Percentiles rank a stretch among this genome's conserved stretches.
Evolutionary conservation across 1,140 invertebrate genomes (phyloP).

Genomic region (Rhopalosiphum padi): DNA sequence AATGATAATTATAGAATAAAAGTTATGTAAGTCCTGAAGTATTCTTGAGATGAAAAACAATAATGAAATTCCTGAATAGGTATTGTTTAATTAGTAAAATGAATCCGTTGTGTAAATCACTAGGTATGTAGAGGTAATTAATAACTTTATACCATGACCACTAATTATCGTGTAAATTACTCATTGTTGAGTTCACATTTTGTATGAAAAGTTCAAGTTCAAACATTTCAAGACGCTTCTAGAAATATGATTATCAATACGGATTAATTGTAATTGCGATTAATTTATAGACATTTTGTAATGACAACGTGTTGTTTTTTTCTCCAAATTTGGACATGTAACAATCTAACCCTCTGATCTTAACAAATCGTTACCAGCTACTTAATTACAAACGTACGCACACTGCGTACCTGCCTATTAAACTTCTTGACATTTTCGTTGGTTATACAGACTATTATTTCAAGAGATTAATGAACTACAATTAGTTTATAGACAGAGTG

Average conservation of each 20-base stretch:
- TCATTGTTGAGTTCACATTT: background rate
- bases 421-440: background rate
- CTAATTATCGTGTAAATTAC: slow-evolving; percentile 18
- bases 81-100: background rate
- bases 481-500: background rate
- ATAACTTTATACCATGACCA: background rate
- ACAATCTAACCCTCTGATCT: background rate
- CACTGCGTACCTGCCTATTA: background rate
- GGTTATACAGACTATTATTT: background rate
- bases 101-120: background rate
- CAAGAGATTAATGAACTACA: background rate
- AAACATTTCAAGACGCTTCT: background rate
- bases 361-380: background rate
- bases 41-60: background rate
- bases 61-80: background rate
- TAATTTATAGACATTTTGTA: background rate
- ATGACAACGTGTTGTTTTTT: background rate
- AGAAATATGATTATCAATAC: background rate
- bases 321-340: background rate
- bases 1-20: background rate
- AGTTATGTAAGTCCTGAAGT: background rate
- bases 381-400: background rate
- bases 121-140: background rate
- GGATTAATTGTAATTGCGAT: background rate
- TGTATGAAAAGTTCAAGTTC: background rate